phyloP scores from a whole-genome alignment of 2,113 vertebrate genomes.

The Callocephalon fimbriatum region DNA sequence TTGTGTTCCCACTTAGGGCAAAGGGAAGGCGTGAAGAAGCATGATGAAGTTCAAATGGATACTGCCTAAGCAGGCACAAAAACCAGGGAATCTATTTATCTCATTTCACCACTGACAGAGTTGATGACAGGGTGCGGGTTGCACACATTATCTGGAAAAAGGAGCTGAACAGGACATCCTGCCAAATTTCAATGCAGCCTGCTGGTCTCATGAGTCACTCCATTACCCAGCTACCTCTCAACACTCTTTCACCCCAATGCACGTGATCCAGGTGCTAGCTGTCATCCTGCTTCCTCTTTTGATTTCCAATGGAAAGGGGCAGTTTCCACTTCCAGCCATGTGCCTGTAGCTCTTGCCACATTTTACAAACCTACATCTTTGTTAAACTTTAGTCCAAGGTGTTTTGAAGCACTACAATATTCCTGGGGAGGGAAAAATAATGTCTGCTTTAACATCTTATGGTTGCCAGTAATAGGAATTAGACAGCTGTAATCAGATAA shows the following conservation, averaged over 20 bases:
- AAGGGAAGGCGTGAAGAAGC: accelerated
- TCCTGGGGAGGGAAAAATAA: background rate
- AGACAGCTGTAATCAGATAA: background rate
- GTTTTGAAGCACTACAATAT: background rate
- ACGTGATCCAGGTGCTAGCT: accelerated
- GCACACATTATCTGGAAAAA: background rate
- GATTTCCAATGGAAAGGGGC: background rate
- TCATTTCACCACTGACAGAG: background rate
- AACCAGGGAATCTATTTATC: background rate
- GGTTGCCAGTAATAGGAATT: background rate
- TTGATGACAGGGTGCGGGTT: accelerated
- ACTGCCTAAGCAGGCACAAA: background rate
- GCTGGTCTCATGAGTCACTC: background rate
- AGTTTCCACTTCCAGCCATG: background rate
- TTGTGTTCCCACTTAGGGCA: accelerated
- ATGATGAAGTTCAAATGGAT: background rate
- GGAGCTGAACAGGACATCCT: background rate
- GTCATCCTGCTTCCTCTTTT: background rate
- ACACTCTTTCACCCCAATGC: background rate
- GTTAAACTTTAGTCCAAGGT: background rate
- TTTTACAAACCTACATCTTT: background rate
- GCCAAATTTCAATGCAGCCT: background rate
- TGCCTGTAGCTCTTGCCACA: background rate
- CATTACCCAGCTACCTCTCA: background rate
- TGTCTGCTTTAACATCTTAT: background rate